Base-by-base conservation (phyloP, 1,140 invertebrate genomes). In the Lanistes nyassanus region DNA sequence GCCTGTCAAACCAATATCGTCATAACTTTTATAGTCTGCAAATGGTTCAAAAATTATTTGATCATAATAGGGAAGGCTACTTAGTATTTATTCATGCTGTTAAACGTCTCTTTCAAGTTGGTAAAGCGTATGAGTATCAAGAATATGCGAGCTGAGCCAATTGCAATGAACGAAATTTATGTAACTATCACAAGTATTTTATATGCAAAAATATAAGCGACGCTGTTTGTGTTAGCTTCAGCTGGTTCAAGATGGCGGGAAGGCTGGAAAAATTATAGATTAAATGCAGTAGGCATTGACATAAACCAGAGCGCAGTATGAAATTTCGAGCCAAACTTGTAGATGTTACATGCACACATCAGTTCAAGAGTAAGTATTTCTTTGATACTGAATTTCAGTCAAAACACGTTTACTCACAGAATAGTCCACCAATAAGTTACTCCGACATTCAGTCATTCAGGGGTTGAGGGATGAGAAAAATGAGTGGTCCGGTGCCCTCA, bases 301-400 rank as follows among this genome's bases (percentile, higher is more conserved):
- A 34, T 19, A 37, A 5, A 56, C 2, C 11, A 11, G 13, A 47
- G 34, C 13, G 11, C 0, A 79, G 0, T 13, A 89, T 89, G 88
- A 83, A 87, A 67, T 89, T 89, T 73, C 80, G 87, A 67, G 87
- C 84, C 42, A 89, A 88, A 80, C 76, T 89, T 42, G 81, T 84
- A 9, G 88, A 89, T 76, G 84, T 87, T 66, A 84, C 81, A 9
- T 88, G 86, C 68, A 89, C 89, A 39, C 85, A 88, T 55, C 85
- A 88, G 74, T 88, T 89, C 71, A 86, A 87, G 70, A 81, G 88
- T 88, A 82, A 82, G 82, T 68, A 67, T 26, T 5, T 66, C 56
- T 39, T 65, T 58, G 23, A 31, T 42, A 3, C 31, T 73, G 21
- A 39, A 39, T 23, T 66, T 29, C n/a, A 36, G 3, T 74, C 16